A percentile compares a stretch with the other conserved stretches of the same genome.
These are phyloP conservation scores for Myiozetetes cayanensis DNA, from an alignment of 2,113 vertebrate species.

Conservation along the genomic window DNA sequence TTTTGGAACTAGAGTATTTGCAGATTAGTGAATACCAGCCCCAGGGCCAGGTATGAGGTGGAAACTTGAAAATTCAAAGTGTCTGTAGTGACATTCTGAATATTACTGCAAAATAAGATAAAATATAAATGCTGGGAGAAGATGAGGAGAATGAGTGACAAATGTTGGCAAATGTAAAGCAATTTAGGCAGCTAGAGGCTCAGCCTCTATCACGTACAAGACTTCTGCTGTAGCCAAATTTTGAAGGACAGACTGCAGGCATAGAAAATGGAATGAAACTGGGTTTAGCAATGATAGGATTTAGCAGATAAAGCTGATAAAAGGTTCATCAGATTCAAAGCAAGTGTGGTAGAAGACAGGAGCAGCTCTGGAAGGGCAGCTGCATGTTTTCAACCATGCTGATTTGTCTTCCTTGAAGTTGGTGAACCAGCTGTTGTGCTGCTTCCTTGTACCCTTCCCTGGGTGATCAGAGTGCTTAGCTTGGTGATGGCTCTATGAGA, in stretches of 20 bases:
- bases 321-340: background rate
- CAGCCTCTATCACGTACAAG: background rate
- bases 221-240: background rate
- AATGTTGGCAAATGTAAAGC: background rate
- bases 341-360: background rate
- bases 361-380: background rate
- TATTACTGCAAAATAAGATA: background rate
- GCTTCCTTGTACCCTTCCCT: background rate
- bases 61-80: background rate
- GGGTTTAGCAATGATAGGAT: background rate
- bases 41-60: conserved; percentile 19
- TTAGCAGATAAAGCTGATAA: background rate
- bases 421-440: background rate
- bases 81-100: background rate
- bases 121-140: background rate
- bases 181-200: background rate
- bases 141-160: background rate
- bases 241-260: background rate
- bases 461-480: fast-evolving
- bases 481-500: background rate
- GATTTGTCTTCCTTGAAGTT: background rate
- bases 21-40: background rate
- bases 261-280: background rate
- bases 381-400: background rate
- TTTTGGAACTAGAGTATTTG: conserved; percentile 4